Conservation (phyloP, 2,797 vertebrate species). For the Enteromius thamalakanensis region DNA sequence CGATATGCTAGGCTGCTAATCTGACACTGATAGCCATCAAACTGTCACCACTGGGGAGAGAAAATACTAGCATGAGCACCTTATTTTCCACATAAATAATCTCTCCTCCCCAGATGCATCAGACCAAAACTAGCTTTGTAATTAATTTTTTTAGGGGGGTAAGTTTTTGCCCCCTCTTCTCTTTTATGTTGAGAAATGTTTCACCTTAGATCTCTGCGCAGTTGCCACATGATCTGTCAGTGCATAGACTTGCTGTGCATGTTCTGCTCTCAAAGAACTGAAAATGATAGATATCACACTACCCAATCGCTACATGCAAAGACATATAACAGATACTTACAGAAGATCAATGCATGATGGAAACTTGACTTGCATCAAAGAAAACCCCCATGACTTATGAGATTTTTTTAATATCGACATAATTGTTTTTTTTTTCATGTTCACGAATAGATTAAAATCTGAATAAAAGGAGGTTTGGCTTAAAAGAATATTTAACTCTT, state of each 20-base stretch:
- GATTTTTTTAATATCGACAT: not conserved
- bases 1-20: slow-evolving; percentile 73
- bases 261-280: slow-evolving; percentile 41
- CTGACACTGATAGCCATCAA: slow-evolving; percentile 78
- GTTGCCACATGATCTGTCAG: slow-evolving; percentile 33
- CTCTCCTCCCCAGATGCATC: slow-evolving; percentile 67
- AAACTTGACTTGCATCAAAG: not conserved
- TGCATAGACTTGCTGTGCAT: slow-evolving; percentile 43
- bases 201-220: slow-evolving; percentile 52
- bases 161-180: slow-evolving; percentile 52
- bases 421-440: not conserved
- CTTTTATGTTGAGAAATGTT: slow-evolving; percentile 70
- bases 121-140: slow-evolving; percentile 65
- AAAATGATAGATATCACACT: slow-evolving; percentile 43
- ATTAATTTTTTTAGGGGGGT: slow-evolving; percentile 67
- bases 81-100: slow-evolving; percentile 74
- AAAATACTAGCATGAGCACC: slow-evolving; percentile 57
- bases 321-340: not conserved
- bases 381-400: not conserved
- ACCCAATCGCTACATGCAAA: not conserved
- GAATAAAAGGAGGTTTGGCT: not conserved
- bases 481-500: not conserved
- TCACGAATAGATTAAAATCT: not conserved
- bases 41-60: slow-evolving; percentile 71
- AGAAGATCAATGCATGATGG: not conserved